Conservation (phyloP, 2,113 vertebrate genomes). For the Nettapus auritus region DNA sequence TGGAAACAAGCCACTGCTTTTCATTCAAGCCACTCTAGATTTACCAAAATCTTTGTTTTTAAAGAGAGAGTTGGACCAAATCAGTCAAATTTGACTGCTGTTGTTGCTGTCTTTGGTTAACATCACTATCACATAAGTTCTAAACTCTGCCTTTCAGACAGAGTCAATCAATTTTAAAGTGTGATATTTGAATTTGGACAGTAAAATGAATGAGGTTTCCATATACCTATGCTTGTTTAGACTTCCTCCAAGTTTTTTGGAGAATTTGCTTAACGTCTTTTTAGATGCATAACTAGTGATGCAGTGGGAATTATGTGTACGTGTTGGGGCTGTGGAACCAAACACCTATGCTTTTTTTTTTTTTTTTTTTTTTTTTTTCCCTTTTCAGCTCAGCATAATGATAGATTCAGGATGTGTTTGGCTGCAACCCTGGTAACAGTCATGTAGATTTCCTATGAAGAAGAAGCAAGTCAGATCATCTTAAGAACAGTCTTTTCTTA, state of each 20-base stretch:
- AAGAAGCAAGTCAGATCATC: neutral
- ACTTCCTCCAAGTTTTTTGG: neutral
- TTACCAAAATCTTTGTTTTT: neutral
- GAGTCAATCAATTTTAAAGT: neutral
- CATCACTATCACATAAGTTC: neutral
- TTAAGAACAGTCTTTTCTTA: neutral
- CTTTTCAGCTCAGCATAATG: neutral
- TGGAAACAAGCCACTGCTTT: neutral
- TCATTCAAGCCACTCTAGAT: neutral
- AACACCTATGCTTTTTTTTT: rapidly evolving
- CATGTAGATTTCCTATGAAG: neutral
- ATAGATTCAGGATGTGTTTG: neutral
- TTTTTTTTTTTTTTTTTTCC: neutral
- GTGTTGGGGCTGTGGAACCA: neutral
- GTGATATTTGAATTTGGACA: neutral
- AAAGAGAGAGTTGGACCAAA: neutral
- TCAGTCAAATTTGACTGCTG: neutral
- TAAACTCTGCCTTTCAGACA: neutral
- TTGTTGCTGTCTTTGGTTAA: neutral
- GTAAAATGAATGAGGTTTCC: neutral
- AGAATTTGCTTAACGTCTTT: neutral
- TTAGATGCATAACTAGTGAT: neutral
- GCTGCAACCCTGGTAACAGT: neutral
- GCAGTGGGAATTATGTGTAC: neutral
- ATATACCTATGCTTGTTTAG: neutral